Base-by-base conservation (phyloP, 1,140 invertebrate species). In the Ephestia elutella region DNA sequence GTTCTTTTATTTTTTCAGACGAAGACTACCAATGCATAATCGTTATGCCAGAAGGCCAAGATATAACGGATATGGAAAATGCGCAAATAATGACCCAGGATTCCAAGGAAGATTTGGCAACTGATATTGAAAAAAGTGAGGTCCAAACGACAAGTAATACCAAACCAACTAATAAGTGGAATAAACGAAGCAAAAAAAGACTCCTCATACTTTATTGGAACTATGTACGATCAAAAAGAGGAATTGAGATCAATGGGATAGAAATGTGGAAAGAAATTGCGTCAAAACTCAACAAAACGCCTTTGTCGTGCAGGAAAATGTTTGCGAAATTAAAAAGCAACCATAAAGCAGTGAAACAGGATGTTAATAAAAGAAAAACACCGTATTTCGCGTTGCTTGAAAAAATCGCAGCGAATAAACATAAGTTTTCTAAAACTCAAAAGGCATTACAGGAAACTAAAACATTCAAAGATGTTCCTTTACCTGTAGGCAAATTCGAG, bases 21-120 rank as follows among this genome's bases (percentile, higher is more conserved):
- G 85, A 87, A 15, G 85, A 86, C 20, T 83, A 71, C 56, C 75
- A 86, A 68, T 86, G 82, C 63, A 83, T 87, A 9, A 86, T 87
- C n/a, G 81, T 87, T 0, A 72, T 87, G 60, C 82, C 81, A 18
- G 85, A 87, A 70, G 80, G 69, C 0, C 65, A 75, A 57, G 80
- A 84, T 17, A 63, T 81, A n/a, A 63, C 59, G 5, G 59, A 71
- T 5, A 61, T 73, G 4, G 65, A 63, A 17, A 72, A 74, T 25
- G 65, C 73, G 13, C 66, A 74, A 66, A 71, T 77, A 17, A 73
- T 74, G n/a, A 71, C 73, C 11, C 63, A 72, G 54, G 50, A 69
- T 15, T 11, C 51, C 48, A 49, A 60, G 4, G 44, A 66, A 21
- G 20, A 25, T 10, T 49, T n/a, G 32, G 10, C 25, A 48, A 15